Evolutionary conservation across 1,140 invertebrate species (phyloP), one percentile per base, ranked within the genome.

Genomic region (Phortica variegata): DNA sequence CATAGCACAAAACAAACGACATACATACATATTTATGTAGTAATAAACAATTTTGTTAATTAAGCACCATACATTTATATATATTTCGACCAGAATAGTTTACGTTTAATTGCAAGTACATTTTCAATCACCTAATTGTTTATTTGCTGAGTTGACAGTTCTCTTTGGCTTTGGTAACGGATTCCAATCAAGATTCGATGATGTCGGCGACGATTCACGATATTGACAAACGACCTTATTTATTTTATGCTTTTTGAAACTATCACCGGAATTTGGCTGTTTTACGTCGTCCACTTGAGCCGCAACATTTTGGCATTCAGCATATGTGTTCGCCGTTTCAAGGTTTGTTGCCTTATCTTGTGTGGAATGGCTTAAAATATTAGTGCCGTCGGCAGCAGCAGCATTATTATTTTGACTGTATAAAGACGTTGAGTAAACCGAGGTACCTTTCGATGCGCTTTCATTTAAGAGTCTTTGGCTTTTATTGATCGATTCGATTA

Each of bases 121-220:
- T n/a, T n/a, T n/a, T n/a, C n/a, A n/a, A n/a, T n/a, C n/a, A n/a
- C n/a, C n/a, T n/a, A n/a, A n/a, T n/a, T n/a, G n/a, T n/a, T n/a
- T n/a, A n/a, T n/a, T n/a, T n/a, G n/a, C n/a, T n/a, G n/a, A n/a
- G n/a, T n/a, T n/a, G n/a, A n/a, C n/a, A 26, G 50, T 65, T 44
- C 72, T 54, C 44, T 68, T 75, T 36, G 73, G 73, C 20, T 76
- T 76, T 16, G 73, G 73, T 8, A 75, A 39, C 13, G 73, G 73
- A 57, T 76, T 76, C 73, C 73, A 76, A 60, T 76, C 73, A 17
- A 75, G 55, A 55, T 73, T 76, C 12, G 65, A 73, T 12, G 68
- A 34, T 23, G 72, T 75, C 15, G 72, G 72, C 3, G 72, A 75
- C 3, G 65, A 60, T 47, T 75, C 72, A 39, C 72, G 52, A 21